A percentile compares a stretch with the other conserved stretches of the same genome.
Evolutionary conservation across 2,113 vertebrate species (phyloP).

Genomic region (Notarius quadriscutis): DNA sequence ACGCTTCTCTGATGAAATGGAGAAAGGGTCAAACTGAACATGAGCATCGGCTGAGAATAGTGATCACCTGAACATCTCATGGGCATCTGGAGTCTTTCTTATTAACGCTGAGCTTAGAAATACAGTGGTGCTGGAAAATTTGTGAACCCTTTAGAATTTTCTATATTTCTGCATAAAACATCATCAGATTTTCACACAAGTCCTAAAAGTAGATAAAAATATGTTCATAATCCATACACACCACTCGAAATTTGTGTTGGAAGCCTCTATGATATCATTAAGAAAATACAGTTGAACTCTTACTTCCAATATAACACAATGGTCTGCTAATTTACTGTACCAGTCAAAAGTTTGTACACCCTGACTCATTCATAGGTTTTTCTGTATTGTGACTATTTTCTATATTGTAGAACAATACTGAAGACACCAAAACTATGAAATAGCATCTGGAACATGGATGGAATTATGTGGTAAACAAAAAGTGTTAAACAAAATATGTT

Average conservation of each 20-base stretch:
- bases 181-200: too few relatives aligned
- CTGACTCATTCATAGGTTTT: too few relatives aligned
- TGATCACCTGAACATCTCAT: constrained; percentile 1
- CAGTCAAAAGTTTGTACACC: too few relatives aligned
- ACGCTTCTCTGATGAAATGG: constrained; percentile 24
- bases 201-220: background rate
- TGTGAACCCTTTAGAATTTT: too few relatives aligned
- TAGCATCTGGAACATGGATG: too few relatives aligned
- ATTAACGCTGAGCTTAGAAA: background rate
- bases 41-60: constrained; percentile 1
- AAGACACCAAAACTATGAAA: too few relatives aligned
- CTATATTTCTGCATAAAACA: too few relatives aligned
- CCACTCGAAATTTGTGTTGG: background rate
- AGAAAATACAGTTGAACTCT: background rate
- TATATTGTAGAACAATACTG: too few relatives aligned
- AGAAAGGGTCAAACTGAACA: constrained; percentile 23
- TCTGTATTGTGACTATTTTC: too few relatives aligned
- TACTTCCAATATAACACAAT: background rate
- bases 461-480: too few relatives aligned
- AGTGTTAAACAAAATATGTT: too few relatives aligned
- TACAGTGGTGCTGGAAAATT: too few relatives aligned
- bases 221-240: background rate
- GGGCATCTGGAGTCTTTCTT: background rate
- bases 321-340: background rate
- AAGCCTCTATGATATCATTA: background rate